Evolutionary conservation across 2,113 vertebrate species (phyloP), one percentile per base, ranked within the genome.

Genomic region (Isurus oxyrinchus): DNA sequence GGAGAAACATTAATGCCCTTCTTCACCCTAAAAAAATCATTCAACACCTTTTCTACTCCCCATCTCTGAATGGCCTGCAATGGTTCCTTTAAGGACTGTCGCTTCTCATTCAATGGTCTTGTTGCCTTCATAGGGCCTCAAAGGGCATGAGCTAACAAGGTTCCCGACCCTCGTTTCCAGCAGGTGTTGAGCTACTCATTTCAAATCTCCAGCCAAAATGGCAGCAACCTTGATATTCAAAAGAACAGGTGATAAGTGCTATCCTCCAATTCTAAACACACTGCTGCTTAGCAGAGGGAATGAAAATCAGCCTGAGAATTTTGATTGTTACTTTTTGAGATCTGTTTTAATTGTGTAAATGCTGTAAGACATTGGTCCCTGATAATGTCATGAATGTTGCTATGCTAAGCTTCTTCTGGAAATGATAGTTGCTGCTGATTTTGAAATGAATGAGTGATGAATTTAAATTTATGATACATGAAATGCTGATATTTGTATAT

Each of bases 401-500:
- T n/a, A 57, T 61, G 31, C 16, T 57, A 11, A 93, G 10, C 8
- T 61, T 1, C 4, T 93, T 61, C 35, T n/a, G 31, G 31, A 93
- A 93, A 61, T 93, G 57, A 61, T 93, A 93, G 31, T 61, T 59
- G 88, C 88, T n/a, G 88, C 55, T 93, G 11, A 16, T 19, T 93
- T 61, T 93, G 88, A 93, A 61, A 35, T 93, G 35, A n/a, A 59
- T 61, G 35, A 90, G 27, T 90, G 49, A 90, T 57, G 55, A 57
- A 90, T 55, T 90, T 57, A 90, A 55, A 90, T 90, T 55, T 35
- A 35, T 61, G 88, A 93, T 31, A 93, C 31, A 61, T 31, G 44
- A 93, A 93, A 57, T 93, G 53, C 84, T 87, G 84, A 53, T 87
- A 53, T 87, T 53, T 87, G 57, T 90, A 88, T 55, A 88, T 23